phyloP scores from a whole-genome alignment of 2,888 invertebrate genomes.

The Leucoma salicis region DNA sequence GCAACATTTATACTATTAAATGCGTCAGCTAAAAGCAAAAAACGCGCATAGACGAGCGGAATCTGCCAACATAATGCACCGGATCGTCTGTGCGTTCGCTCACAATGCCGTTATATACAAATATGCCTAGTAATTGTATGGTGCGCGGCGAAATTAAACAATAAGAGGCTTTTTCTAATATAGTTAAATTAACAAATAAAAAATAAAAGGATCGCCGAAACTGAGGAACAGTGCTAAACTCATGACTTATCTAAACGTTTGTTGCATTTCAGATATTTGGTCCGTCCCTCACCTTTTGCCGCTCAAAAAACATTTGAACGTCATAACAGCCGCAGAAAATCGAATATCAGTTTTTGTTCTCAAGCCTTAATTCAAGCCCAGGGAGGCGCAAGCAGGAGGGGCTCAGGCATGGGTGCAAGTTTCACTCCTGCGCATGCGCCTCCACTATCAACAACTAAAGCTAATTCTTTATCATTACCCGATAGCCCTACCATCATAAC shows the following conservation, averaged over 20 bases:
- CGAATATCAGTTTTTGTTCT: constrained; percentile 95
- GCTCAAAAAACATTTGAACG: constrained; percentile 97
- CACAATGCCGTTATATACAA: no score
- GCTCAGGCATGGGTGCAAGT: constrained; percentile 86
- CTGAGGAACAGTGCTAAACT: no score
- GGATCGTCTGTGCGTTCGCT: no score
- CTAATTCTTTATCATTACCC: constrained; percentile 93
- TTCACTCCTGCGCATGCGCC: constrained; percentile 86
- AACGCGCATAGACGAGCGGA: no score
- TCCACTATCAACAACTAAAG: constrained; percentile 91
- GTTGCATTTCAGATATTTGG: constrained; percentile 87
- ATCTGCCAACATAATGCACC: no score
- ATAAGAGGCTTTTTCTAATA: no score
- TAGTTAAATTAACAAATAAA: no score
- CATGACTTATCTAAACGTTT: not conserved
- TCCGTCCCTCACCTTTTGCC: constrained; percentile 96
- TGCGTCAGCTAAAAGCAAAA: no score
- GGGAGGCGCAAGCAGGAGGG: constrained; percentile 83
- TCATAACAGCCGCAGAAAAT: constrained; percentile 94
- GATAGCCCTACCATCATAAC: constrained; percentile 93
- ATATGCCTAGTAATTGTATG: no score
- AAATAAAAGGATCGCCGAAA: no score
- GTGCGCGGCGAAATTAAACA: no score
- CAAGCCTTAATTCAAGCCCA: constrained; percentile 86
- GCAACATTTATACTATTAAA: no score